phyloP scores from a whole-genome alignment of 2,797 vertebrate genomes.

The Antrozous pallidus region DNA sequence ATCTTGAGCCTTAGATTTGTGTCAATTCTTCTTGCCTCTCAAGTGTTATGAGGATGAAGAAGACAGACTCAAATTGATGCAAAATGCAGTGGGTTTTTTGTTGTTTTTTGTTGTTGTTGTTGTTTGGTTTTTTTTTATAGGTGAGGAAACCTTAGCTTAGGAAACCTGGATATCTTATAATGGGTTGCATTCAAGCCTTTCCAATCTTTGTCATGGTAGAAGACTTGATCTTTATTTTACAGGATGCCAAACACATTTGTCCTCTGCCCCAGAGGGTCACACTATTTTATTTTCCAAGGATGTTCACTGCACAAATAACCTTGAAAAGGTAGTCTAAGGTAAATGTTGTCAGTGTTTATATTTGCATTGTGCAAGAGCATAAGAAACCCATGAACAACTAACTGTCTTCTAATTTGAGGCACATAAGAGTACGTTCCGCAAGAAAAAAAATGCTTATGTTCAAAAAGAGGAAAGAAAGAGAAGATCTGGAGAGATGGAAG shows the following conservation, averaged over 20 bases:
- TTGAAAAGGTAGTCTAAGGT: neutral
- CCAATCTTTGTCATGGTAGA: neutral
- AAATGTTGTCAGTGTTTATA: neutral
- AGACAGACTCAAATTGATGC: neutral
- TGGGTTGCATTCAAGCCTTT: neutral
- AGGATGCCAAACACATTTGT: neutral
- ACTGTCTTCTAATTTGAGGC: neutral
- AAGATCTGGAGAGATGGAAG: neutral
- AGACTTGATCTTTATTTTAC: neutral
- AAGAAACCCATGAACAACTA: neutral
- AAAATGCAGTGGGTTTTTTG: neutral
- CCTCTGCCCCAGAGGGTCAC: neutral
- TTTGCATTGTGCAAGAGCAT: neutral
- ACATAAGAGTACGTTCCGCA: neutral
- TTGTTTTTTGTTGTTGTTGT: neutral
- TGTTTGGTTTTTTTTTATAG: neutral
- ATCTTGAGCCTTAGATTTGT: neutral
- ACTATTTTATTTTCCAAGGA: neutral
- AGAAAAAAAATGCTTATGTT: neutral
- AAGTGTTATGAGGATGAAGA: neutral
- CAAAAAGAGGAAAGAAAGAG: neutral
- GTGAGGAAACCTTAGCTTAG: neutral
- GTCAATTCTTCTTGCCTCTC: neutral
- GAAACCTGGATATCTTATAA: neutral
- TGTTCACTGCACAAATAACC: neutral